Evolutionary conservation across 2,888 invertebrate species (phyloP).

Genomic region (Ariolimax columbianus): DNA sequence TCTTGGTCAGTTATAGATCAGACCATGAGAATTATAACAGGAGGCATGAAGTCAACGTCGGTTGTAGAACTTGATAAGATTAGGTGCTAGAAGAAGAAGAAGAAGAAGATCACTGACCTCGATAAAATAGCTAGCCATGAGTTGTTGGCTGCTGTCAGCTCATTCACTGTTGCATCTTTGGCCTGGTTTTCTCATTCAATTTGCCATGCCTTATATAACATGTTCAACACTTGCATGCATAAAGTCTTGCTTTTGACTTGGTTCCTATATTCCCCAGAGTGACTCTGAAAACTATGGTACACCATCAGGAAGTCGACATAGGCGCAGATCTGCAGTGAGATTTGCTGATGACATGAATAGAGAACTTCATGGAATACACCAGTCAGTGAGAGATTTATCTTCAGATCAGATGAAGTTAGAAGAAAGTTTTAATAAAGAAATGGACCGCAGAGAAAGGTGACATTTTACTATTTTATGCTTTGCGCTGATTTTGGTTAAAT

Average conservation of each 20-base stretch:
- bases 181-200: too few relatives aligned
- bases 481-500: not conserved
- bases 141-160: too few relatives aligned
- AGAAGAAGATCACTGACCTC: too few relatives aligned
- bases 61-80: too few relatives aligned
- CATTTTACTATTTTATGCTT: not conserved
- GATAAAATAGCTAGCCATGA: too few relatives aligned
- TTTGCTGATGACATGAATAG: conserved; percentile 75
- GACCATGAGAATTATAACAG: too few relatives aligned
- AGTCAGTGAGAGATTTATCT: conserved; percentile 74
- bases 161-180: too few relatives aligned
- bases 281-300: conserved; percentile 71
- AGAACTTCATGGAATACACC: conserved; percentile 72
- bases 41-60: too few relatives aligned
- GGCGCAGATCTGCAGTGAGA: conserved; percentile 66
- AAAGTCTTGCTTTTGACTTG: not conserved
- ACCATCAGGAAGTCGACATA: conserved; percentile 58
- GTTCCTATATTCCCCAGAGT: conserved; percentile 60
- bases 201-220: too few relatives aligned
- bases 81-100: too few relatives aligned
- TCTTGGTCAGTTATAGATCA: too few relatives aligned
- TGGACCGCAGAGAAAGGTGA: conserved; percentile 72
- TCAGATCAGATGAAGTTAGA: conserved; percentile 73
- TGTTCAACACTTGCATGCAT: not conserved
- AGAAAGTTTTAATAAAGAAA: conserved; percentile 69